phyloP scores from a whole-genome alignment of 2,797 vertebrate species.

The Lepilemur septentrionalis region DNA sequence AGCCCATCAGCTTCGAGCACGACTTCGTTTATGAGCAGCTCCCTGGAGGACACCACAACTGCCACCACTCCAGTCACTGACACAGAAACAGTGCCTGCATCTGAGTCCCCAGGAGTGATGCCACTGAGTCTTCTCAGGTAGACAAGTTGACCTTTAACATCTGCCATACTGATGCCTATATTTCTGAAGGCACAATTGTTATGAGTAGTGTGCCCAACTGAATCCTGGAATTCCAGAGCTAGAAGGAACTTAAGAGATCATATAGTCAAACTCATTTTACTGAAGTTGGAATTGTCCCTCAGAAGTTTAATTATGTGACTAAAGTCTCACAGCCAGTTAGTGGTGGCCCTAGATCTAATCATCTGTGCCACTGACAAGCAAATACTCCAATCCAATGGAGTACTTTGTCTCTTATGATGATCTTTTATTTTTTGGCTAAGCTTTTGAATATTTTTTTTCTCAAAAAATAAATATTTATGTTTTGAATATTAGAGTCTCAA shows the following conservation, averaged over 20 bases:
- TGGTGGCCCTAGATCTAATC: background rate
- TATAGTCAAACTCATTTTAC: background rate
- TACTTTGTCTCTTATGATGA: background rate
- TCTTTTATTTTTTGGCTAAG: background rate
- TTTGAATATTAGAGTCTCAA: background rate
- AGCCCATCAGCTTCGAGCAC: constrained; percentile 99
- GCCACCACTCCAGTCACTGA: constrained; percentile 98
- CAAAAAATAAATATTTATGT: constrained; percentile 21
- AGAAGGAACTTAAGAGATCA: background rate
- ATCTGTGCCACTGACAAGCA: background rate
- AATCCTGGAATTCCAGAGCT: background rate
- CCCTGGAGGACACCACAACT: constrained; percentile 97
- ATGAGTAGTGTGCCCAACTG: background rate
- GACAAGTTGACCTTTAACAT: background rate
- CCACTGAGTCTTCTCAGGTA: constrained; percentile 97
- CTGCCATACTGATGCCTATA: background rate
- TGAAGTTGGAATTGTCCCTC: background rate
- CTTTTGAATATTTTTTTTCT: constrained; percentile 3
- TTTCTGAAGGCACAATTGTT: background rate
- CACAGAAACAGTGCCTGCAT: constrained; percentile 95
- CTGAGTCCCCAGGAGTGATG: constrained; percentile 97
- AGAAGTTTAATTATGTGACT: constrained; percentile 1
- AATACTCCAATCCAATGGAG: background rate
- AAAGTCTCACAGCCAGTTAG: background rate
- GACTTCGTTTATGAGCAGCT: constrained; percentile 99